phyloP scores from a whole-genome alignment of 2,888 invertebrate genomes.

The Platypus cylindrus region DNA sequence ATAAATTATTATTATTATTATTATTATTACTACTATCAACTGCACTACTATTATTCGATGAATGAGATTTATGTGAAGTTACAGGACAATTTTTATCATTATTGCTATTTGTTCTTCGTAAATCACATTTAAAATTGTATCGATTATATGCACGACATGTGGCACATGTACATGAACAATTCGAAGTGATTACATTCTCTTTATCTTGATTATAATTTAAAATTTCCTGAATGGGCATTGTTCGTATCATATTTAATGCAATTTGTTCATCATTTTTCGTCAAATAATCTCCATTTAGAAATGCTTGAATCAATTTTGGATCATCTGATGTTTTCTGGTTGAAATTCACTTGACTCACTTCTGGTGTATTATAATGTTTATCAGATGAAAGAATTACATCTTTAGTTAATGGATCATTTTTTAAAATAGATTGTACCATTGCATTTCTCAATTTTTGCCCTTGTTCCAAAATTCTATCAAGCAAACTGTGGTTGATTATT shows the following conservation, averaged over 20 bases:
- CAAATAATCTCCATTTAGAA: constrained; percentile 34
- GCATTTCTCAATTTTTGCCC: constrained; percentile 31
- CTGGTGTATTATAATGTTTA: constrained; percentile 18
- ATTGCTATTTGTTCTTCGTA: constrained; percentile 12
- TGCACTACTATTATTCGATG: constrained; percentile 11
- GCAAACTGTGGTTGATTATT: constrained; percentile 17
- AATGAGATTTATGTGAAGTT: constrained; percentile 2
- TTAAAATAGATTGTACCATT: constrained; percentile 33
- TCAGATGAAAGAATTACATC: constrained; percentile 20
- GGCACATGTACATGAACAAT: constrained; percentile 24
- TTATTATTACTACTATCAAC: constrained; percentile 16
- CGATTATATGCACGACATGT: constrained; percentile 28
- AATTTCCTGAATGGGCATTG: constrained; percentile 32
- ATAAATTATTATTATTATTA: constrained; percentile 12
- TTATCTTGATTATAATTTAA: too few relatives aligned
- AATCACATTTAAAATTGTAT: constrained; percentile 21
- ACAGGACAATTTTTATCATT: constrained; percentile 2
- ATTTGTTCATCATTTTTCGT: constrained; percentile 30
- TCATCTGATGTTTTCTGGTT: too few relatives aligned
- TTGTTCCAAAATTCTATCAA: constrained; percentile 25
- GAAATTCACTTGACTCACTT: constrained; percentile 5
- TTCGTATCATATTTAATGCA: constrained; percentile 33
- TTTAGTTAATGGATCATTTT: constrained; percentile 29
- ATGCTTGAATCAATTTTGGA: constrained; percentile 25
- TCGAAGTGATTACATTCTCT: constrained; percentile 24